phyloP scores from a whole-genome alignment of 1,140 invertebrate genomes.

The Drosophila rhopaloa region DNA sequence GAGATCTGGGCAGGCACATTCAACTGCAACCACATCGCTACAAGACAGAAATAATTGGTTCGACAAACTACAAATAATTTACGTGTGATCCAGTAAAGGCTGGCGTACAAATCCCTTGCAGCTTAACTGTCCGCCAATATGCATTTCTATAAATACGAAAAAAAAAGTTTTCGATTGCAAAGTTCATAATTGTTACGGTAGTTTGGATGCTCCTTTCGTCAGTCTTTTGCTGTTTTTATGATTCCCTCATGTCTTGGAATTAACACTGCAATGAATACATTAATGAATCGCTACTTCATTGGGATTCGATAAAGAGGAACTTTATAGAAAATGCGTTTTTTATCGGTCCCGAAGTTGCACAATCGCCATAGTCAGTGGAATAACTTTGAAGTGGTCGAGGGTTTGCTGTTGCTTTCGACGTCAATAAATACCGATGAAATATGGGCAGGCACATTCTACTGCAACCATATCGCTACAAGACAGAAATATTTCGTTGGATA shows the following conservation, averaged over 20 bases:
- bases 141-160: slow-evolving; percentile 77
- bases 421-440: neutral
- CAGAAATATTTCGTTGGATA: slow-evolving; percentile 47
- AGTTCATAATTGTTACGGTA: slow-evolving; percentile 24
- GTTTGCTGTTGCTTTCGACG: neutral
- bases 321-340: slow-evolving; percentile 9
- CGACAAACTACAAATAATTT: slow-evolving; percentile 42
- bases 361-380: neutral
- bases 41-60: slow-evolving; percentile 47
- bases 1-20: slow-evolving; percentile 23
- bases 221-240: neutral
- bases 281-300: slow-evolving; percentile 10
- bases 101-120: neutral
- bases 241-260: slow-evolving; percentile 10
- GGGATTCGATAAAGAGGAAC: slow-evolving; percentile 1
- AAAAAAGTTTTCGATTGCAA: slow-evolving; percentile 48
- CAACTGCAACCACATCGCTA: slow-evolving; percentile 58
- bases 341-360: neutral
- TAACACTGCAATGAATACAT: slow-evolving; percentile 38
- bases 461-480: slow-evolving; percentile 59
- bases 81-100: slow-evolving; percentile 22
- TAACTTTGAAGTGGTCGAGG: neutral
- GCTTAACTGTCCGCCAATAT: slow-evolving; percentile 37
- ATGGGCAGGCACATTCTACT: slow-evolving; percentile 17
- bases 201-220: slow-evolving; percentile 3